Evolutionary conservation across 2,888 invertebrate genomes (phyloP).

Genomic region (Leptopilina syphax): DNA sequence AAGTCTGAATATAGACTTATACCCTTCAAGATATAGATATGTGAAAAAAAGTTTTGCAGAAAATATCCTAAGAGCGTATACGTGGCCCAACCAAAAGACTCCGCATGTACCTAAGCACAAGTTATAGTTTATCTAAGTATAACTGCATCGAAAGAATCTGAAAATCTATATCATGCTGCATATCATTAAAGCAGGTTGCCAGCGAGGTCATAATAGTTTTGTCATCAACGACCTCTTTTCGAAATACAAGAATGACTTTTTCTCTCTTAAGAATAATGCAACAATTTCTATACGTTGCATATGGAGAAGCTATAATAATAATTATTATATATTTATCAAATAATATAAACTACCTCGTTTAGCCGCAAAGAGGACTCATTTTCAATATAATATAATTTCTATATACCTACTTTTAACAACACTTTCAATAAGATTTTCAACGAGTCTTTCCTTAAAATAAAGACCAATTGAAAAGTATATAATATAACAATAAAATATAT

Average conservation of each 20-base stretch:
- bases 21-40: conserved; percentile 23
- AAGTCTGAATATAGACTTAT: conserved; percentile 45
- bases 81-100: conserved; percentile 76
- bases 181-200: conserved; percentile 28
- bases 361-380: too few species aligned
- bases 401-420: too few species aligned
- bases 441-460: too few species aligned
- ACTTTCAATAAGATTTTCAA: too few species aligned
- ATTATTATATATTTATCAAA: too few species aligned
- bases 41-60: conserved; percentile 33
- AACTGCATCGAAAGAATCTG: conserved; percentile 15
- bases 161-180: conserved; percentile 23
- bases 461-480: neutral
- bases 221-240: conserved; percentile 20
- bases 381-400: too few species aligned
- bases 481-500: neutral
- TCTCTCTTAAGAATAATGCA: neutral
- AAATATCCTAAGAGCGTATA: conserved; percentile 58
- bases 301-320: neutral
- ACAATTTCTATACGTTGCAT: neutral
- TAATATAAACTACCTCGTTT: too few species aligned
- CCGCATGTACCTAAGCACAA: conserved; percentile 65
- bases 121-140: conserved; percentile 28
- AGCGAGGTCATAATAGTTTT: conserved; percentile 27
- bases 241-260: neutral